Evolutionary conservation across 1,140 invertebrate genomes (phyloP).

Genomic region (Drosophila sturtevanti): DNA sequence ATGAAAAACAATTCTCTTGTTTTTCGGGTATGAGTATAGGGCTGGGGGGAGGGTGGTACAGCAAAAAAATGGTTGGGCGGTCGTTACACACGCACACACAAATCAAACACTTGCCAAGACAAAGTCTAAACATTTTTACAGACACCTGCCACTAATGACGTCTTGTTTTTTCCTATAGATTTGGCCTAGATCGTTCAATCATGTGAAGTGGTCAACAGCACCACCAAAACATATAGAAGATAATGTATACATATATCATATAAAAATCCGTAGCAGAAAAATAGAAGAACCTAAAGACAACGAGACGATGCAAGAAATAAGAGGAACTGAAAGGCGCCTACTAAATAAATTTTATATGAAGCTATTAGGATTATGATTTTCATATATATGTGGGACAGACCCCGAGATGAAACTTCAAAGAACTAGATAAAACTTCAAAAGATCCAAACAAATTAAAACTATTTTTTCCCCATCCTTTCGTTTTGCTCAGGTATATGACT

Average conservation of each 20-base stretch:
- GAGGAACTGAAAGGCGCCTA: conserved; percentile 20
- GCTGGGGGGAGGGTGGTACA: neutral
- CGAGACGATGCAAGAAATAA: too few species aligned
- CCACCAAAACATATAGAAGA: neutral
- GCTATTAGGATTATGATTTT: conserved; percentile 59
- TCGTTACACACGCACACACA: conserved; percentile 33
- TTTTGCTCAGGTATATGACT: conserved; percentile 11
- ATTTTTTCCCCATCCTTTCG: neutral
- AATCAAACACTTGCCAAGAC: conserved; percentile 70
- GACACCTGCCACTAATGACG: conserved; percentile 78
- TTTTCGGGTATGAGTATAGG: neutral
- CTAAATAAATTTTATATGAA: conserved; percentile 40
- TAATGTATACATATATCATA: neutral
- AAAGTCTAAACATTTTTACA: conserved; percentile 80
- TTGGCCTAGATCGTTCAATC: conserved; percentile 76
- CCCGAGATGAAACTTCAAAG: conserved; percentile 46
- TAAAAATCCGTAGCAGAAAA: neutral
- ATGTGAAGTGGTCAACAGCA: conserved; percentile 71
- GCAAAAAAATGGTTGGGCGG: neutral
- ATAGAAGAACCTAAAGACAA: neutral
- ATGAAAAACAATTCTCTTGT: conserved; percentile 62
- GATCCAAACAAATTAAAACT: conserved; percentile 30
- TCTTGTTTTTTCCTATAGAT: conserved; percentile 59
- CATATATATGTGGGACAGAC: conserved; percentile 8
- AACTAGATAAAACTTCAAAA: conserved; percentile 40